Conservation (phyloP, 2,888 invertebrate species). For the Campoplex nolae region DNA sequence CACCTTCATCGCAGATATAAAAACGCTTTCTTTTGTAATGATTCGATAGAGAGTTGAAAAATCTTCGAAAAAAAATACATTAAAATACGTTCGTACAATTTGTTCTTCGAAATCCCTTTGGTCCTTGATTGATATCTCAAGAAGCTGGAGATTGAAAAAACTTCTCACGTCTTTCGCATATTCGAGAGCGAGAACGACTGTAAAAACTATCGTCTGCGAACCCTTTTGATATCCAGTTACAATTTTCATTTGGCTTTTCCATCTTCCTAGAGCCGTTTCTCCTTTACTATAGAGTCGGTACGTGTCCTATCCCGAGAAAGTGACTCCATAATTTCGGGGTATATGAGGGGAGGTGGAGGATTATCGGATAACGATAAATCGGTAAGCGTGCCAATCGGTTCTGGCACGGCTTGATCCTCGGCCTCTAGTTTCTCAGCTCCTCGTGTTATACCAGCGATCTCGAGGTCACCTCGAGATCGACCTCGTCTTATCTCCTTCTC, state of each 20-base stretch:
- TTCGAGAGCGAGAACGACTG: background rate
- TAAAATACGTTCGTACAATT: background rate
- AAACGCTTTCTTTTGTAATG: no score
- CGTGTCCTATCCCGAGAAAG: slow-evolving; percentile 40
- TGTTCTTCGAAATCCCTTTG: background rate
- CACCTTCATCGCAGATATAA: no score
- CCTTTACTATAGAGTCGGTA: slow-evolving; percentile 8
- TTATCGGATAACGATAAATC: slow-evolving; percentile 67
- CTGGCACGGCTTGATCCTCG: slow-evolving; percentile 60
- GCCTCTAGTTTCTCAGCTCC: slow-evolving; percentile 13
- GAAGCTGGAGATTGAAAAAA: background rate
- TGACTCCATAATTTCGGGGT: slow-evolving; percentile 57
- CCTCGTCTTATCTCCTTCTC: slow-evolving; percentile 50
- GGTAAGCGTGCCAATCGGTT: slow-evolving; percentile 66
- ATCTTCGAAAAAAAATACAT: background rate
- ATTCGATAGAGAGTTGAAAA: background rate
- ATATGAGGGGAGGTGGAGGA: slow-evolving; percentile 18
- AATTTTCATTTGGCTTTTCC: slow-evolving; percentile 25
- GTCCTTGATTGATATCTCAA: background rate
- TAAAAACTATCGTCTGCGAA: background rate
- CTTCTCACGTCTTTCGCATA: slow-evolving; percentile 1
- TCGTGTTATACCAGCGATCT: background rate
- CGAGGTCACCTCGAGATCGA: slow-evolving; percentile 51
- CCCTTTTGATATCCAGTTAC: slow-evolving; percentile 11
- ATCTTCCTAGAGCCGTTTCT: slow-evolving; percentile 3